Base-by-base conservation (phyloP, 1,140 invertebrate species). In the Macrocentrus cingulum region DNA sequence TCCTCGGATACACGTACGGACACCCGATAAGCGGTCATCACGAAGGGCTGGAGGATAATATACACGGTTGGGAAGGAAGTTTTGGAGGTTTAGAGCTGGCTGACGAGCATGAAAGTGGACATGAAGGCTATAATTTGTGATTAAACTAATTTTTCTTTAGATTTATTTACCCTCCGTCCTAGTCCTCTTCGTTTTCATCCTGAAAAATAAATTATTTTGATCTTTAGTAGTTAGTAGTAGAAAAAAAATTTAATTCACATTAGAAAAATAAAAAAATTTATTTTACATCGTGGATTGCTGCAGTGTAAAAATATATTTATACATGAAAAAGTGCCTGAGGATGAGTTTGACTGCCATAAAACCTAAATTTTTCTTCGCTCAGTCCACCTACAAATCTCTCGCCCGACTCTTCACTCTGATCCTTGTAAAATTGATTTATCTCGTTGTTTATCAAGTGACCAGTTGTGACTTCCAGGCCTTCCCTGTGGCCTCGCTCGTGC, bases 1-100 rank as follows among this genome's bases (percentile, higher is more conserved):
- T 77, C 0, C 55, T 76, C 0, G 76, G 77, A 1, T 78, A 77
- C 42, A 74, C 72, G 3, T 68, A 75, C 0, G 76, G 76, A 1
- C 66, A 74, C 16, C 73, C 74, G 0, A 66, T 76, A n/a, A n/a
- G n/a, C n/a, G n/a, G n/a, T 16, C 63, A 71, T 1, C 7, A 70
- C 0, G 69, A 66, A 5, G 64, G 56, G 22, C 63, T 68, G 18
- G 68, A 56, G 13, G 46, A 54, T 0, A 50, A 61, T 11, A 51
- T 56, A 18, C 45, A 41, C 29, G 59, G 42, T 23, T 39, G 49
- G 16, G 41, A 32, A 9, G 13, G 48, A 13, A 18, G 7, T 15
- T 68, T 63, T 9, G 72, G 57, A 37, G 70, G 68, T 29, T 66
- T 69, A 1, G 70, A 70, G 3, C 67, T 67, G 2, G 66, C 60